Percentiles rank a stretch among this genome's conserved stretches.
These are phyloP conservation scores for Tetraodon nigroviridis DNA, from an alignment of 2,113 vertebrate species.

Conservation along the genomic window DNA sequence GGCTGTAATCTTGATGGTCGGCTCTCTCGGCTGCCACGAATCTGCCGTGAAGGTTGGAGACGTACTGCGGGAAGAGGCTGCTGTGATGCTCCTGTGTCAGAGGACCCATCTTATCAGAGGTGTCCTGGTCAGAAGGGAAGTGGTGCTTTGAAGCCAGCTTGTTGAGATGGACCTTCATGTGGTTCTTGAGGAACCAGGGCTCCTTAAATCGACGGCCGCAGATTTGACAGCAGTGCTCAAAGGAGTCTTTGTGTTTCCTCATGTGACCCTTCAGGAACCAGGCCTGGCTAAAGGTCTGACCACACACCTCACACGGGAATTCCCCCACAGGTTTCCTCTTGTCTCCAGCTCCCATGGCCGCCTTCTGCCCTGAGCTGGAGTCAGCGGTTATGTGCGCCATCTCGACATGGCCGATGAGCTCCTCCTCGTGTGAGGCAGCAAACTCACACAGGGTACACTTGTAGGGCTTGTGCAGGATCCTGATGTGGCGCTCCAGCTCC, in stretches of 20 bases:
- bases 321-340: conserved; percentile 85
- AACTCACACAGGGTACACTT: conserved; percentile 98
- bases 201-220: conserved; percentile 97
- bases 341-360: conserved; percentile 58
- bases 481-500: conserved; percentile 94
- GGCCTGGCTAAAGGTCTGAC: conserved; percentile 97
- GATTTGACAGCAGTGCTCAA: conserved; percentile 98
- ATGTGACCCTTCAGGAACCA: conserved; percentile 99
- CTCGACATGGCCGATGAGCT: conserved; percentile 94
- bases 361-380: conserved; percentile 82
- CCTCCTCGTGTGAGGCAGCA: conserved; percentile 93
- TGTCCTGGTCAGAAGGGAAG: conserved; percentile 59
- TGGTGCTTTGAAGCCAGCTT: conserved; percentile 92
- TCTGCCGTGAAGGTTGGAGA: conserved; percentile 89
- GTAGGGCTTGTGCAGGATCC: conserved; percentile 98
- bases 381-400: conserved; percentile 93
- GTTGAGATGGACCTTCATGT: conserved; percentile 99
- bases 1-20: conserved; percentile 81
- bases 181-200: conserved; percentile 99
- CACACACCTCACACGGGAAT: conserved; percentile 94
- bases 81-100: conserved; percentile 85
- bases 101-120: conserved; percentile 72
- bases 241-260: conserved; percentile 99
- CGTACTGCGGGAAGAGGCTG: conserved; percentile 90
- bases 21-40: conserved; percentile 85